Conservation (phyloP, 92 coral and sea anemone species). For the Phymanthus crucifer region DNA sequence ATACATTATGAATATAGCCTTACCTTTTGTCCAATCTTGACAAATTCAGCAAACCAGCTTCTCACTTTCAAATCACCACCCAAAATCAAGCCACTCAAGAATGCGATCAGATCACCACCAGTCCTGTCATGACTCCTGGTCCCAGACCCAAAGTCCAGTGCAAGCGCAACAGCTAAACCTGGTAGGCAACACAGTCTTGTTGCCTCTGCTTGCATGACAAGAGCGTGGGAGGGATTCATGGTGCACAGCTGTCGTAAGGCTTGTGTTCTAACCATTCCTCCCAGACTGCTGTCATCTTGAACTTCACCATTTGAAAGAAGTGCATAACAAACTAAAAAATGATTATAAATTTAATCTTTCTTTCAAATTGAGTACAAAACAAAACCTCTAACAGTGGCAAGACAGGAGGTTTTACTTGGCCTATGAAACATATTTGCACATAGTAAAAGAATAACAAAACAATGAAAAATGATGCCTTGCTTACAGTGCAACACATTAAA, state of each 20-base stretch:
- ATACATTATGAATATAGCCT: too few relatives aligned
- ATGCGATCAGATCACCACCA: conserved; percentile 77
- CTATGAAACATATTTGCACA: too few relatives aligned
- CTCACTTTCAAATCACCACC: conserved; percentile 81
- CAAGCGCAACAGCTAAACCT: conserved; percentile 92
- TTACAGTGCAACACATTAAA: too few relatives aligned
- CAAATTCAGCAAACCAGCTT: conserved; percentile 93
- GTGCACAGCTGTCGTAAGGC: conserved; percentile 84
- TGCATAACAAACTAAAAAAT: conserved; percentile 64
- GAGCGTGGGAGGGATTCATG: conserved; percentile 90
- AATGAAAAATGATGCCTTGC: too few relatives aligned
- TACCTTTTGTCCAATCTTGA: conserved; percentile 94
- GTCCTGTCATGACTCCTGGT: conserved; percentile 13
- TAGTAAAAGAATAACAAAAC: too few relatives aligned
- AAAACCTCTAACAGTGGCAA: background rate
- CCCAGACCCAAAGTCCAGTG: conserved; percentile 78
- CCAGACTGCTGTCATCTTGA: conserved; percentile 80
- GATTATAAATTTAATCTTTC: background rate
- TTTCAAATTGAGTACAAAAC: too few relatives aligned
- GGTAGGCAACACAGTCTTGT: conserved; percentile 84
- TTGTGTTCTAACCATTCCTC: conserved; percentile 79
- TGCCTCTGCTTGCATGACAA: conserved; percentile 79
- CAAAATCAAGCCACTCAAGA: conserved; percentile 82
- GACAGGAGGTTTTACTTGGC: too few relatives aligned
- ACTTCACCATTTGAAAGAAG: conserved; percentile 74